These are phyloP conservation scores for Nycticebus coucang DNA, from an alignment of 2,113 vertebrate species.

Conservation along the genomic window DNA sequence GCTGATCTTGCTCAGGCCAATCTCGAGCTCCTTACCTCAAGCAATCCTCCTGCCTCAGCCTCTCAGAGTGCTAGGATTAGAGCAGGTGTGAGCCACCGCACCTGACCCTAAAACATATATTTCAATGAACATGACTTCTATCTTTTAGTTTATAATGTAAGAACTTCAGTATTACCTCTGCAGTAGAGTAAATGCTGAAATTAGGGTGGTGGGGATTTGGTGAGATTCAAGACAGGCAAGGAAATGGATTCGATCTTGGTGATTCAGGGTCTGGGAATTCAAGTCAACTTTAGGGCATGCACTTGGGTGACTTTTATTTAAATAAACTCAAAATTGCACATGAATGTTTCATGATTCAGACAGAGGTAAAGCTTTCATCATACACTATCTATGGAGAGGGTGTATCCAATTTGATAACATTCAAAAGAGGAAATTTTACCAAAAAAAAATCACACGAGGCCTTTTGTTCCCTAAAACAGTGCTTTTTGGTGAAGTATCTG, in stretches of 20 bases:
- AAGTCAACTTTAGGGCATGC: not conserved
- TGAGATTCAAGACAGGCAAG: not conserved
- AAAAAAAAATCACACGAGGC: constrained; percentile 30
- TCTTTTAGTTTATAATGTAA: constrained; percentile 17
- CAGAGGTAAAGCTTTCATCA: not conserved
- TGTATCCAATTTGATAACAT: constrained; percentile 18
- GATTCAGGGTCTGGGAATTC: constrained; percentile 7
- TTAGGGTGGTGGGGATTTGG: not conserved
- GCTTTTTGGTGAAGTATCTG: constrained; percentile 37
- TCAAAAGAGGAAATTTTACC: constrained; percentile 14
- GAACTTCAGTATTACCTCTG: not conserved
- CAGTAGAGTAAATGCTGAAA: not conserved
- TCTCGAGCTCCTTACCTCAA: no score
- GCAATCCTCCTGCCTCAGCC: no score
- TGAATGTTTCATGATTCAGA: not conserved
- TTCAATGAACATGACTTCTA: not conserved
- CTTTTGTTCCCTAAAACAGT: constrained; percentile 7
- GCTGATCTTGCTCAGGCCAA: no score
- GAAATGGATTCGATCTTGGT: not conserved
- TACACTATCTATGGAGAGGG: not conserved
- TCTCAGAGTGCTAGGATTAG: no score
- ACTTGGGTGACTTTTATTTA: not conserved
- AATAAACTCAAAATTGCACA: constrained; percentile 18
- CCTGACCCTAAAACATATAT: not conserved
- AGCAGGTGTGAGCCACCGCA: no score